These are phyloP conservation scores for Polietes domitor DNA, from an alignment of 2,888 invertebrate genomes.

Conservation along the genomic window DNA sequence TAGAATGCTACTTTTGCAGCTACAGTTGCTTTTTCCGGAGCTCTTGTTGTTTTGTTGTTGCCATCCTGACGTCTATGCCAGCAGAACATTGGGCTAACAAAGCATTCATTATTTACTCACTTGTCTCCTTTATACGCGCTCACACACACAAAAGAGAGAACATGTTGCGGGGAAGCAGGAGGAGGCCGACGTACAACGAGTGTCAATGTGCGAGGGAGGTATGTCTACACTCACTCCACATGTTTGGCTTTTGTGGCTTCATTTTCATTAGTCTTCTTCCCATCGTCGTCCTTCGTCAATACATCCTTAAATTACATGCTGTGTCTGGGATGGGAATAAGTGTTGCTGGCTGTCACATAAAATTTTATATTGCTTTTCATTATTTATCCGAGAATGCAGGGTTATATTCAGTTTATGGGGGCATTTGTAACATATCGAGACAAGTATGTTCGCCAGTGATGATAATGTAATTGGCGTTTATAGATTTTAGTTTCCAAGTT, in stretches of 20 bases:
- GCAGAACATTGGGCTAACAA: neutral
- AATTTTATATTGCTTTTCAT: slow-evolving; percentile 32
- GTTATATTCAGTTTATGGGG: no score
- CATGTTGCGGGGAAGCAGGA: neutral
- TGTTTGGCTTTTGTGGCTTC: slow-evolving; percentile 55
- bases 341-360: slow-evolving; percentile 36
- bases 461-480: no score
- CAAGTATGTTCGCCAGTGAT: no score
- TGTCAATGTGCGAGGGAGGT: no score
- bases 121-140: neutral
- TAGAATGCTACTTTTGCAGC: slow-evolving; percentile 47
- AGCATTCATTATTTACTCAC: neutral
- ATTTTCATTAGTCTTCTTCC: slow-evolving; percentile 57
- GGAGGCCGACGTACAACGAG: neutral
- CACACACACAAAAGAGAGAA: neutral
- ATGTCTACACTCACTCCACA: slow-evolving; percentile 21
- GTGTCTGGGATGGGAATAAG: slow-evolving; percentile 8
- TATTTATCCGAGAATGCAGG: no score
- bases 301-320: slow-evolving; percentile 32
- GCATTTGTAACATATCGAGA: no score
- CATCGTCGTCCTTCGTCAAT: slow-evolving; percentile 19
- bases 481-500: no score
- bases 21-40: slow-evolving; percentile 7
- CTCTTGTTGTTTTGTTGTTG: slow-evolving; percentile 31
- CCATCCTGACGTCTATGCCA: neutral